Base-by-base conservation (phyloP, 2,888 invertebrate genomes). In the Choreutis nemorana region DNA sequence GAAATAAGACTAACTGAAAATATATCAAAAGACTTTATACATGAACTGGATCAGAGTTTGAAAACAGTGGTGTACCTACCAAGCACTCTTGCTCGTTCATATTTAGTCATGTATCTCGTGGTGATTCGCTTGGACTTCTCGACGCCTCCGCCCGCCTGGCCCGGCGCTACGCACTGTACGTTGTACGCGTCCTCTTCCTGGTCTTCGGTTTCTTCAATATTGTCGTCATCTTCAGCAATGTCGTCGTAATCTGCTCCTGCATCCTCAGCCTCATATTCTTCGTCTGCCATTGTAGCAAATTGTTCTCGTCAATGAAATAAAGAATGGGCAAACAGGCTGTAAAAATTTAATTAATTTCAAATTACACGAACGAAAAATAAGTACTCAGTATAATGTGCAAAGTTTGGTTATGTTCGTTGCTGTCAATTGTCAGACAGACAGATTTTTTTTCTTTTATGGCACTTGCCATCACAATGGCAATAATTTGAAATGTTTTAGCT, bases 31-130 rank as follows among this genome's bases (percentile, higher is more conserved):
- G n/a, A n/a, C n/a, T n/a, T n/a, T n/a, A n/a, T n/a, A n/a, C n/a
- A n/a, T n/a, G n/a, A n/a, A n/a, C n/a, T n/a, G n/a, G n/a, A n/a
- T n/a, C n/a, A n/a, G n/a, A n/a, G n/a, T n/a, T n/a, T n/a, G n/a
- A n/a, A n/a, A n/a, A n/a, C n/a, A n/a, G n/a, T n/a, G n/a, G n/a
- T n/a, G n/a, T n/a, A n/a, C 50, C 53, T 37, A 72, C 70, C 72
- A 54, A 68, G 49, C 23, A 71, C 77, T 56, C 78, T 58, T 8
- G 78, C 78, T 33, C 78, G 47, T 45, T 77, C 77, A 42, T 79
- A 87, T 83, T 99, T 99, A 1, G 98, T 99, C 97, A 99, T 97
- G 54, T 96, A 99, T 50, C 92, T 89, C 0, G 98, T 97, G 1
- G 99, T 99, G 26, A 97, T 97, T 12, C 97, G 83, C 57, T 95